Evolutionary conservation across 1,140 invertebrate genomes (phyloP), one percentile per base, ranked within the genome.

Genomic region (Heliconius eleuchia): DNA sequence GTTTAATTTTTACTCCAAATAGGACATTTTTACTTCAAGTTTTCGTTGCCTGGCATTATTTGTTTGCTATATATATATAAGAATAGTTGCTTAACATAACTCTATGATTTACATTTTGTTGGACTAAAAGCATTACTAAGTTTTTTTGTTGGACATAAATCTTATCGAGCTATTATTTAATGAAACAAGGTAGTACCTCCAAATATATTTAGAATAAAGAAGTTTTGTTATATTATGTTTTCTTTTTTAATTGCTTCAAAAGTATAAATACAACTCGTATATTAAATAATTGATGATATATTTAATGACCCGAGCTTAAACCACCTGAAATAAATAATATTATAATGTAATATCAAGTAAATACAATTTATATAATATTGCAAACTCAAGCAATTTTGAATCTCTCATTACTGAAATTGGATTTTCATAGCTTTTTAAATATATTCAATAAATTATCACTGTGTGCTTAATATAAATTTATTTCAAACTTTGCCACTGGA

Each of bases 401-500:
- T 30, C 9, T 30, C 23, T 66, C 60, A 66, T 66, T 66, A 66
- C 27, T 1, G 30, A 66, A 30, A 66, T 13, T 66, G 27, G 3
- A 66, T 18, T 66, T 23, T 6, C 18, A 30, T 66, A 66, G 60
- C 60, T 66, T 66, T 66, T 66, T 66, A 30, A 66, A 18, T 30
- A 16, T 6, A 66, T 13, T 18, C 27, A 30, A 66, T 66, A 60
- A 60, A 71, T 77, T 71, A 71, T 77, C 27, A 50, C 75, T 13
- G 66, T 55, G n/a, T 71, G 75, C 52, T 77, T 39, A 46, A 71
- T 74, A 75, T 46, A 55, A 46, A 73, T 50, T 74, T 81, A 71
- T 77, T 78, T 55, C 18, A 42, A 81, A 57, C 76, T 77, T 66
- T 60, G 71, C 70, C 74, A 78, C 78, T 73, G 73, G 73, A 57